These are phyloP conservation scores for Drosophila tani DNA, from an alignment of 1,140 invertebrate genomes.

Conservation along the genomic window DNA sequence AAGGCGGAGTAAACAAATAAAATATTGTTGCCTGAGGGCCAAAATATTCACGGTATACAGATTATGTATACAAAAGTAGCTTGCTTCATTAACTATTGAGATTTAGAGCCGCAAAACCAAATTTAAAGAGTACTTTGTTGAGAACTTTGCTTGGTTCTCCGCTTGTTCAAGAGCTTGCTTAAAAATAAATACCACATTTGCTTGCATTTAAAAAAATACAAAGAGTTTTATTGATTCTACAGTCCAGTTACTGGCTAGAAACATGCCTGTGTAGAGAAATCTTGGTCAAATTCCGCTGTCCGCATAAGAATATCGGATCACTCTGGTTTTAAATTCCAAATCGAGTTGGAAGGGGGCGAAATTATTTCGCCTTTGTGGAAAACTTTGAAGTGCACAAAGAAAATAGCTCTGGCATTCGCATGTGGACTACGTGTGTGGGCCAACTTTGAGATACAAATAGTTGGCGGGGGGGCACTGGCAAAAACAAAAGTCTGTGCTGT, in stretches of 20 bases:
- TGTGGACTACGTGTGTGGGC: constrained; percentile 59
- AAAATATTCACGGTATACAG: constrained; percentile 16
- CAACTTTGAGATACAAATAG: constrained; percentile 79
- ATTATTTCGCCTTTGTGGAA: constrained; percentile 55
- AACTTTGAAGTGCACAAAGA: constrained; percentile 65
- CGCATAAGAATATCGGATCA: not conserved
- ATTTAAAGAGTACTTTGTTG: constrained; percentile 26
- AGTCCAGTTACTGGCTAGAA: not conserved
- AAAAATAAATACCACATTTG: constrained; percentile 45
- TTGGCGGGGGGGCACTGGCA: constrained; percentile 35
- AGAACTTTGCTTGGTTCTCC: constrained; percentile 28
- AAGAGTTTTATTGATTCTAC: not conserved
- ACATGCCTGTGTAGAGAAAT: not conserved
- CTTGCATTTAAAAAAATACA: constrained; percentile 52
- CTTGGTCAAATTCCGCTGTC: not conserved
- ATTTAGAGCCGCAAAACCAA: constrained; percentile 47
- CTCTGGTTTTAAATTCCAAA: constrained; percentile 3
- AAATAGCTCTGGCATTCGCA: constrained; percentile 44
- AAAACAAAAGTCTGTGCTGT: constrained; percentile 59
- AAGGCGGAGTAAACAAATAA: constrained; percentile 54
- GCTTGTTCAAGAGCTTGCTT: constrained; percentile 34
- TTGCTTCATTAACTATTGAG: constrained; percentile 39
- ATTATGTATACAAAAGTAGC: constrained; percentile 19
- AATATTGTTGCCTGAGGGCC: constrained; percentile 20
- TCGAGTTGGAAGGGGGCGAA: not conserved